Base-by-base conservation (phyloP, 2,113 vertebrate species). In the Etia nguti region DNA sequence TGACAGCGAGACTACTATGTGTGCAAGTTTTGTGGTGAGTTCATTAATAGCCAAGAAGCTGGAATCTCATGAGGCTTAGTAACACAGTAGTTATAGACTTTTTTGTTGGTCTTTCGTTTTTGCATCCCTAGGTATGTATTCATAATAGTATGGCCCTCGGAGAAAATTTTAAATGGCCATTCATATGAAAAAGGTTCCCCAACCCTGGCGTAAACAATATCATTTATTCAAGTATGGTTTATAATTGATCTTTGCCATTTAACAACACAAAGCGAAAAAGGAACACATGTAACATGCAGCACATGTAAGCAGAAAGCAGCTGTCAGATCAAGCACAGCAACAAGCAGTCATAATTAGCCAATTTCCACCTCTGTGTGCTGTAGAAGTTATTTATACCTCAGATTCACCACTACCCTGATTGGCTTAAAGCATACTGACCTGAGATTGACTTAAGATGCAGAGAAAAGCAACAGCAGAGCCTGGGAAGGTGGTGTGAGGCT, bases 381-480 rank as follows among this genome's bases (percentile, higher is more conserved):
- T 43, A 16, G 38, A 75, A 79, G 46, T 62, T 54, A 86, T 84
- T 79, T 55, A 85, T 81, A 46, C 86, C 38, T 73, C 34, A 70
- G 59, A 57, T 81, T 54, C 83, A 16, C 75, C 79, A 36, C 8
- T 12, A 50, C 9, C 6, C 48, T 4, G 34, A 70, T 75, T 56
- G 9, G 34, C 16, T 79, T 34, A 36, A 89, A 88, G 70, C 87
- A 75, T 56, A 84, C 15, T 48, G 65, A 88, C 55, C 43, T 46
- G 26, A 91, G 57, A 80, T 36, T 11, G 8, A 59, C 87, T 92
- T 85, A 59, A 86, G 31, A 92, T 93, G 80, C 90, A 91, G 62
- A 57, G 43, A 82, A 38, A 85, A 79, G 48, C 29, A 65, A 79
- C 87, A 87, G 75, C 22, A 36, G 41, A 6, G 81, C 79, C 56